Base-by-base conservation (phyloP, 2,888 invertebrate species). In the Balanococcus diminutus region DNA sequence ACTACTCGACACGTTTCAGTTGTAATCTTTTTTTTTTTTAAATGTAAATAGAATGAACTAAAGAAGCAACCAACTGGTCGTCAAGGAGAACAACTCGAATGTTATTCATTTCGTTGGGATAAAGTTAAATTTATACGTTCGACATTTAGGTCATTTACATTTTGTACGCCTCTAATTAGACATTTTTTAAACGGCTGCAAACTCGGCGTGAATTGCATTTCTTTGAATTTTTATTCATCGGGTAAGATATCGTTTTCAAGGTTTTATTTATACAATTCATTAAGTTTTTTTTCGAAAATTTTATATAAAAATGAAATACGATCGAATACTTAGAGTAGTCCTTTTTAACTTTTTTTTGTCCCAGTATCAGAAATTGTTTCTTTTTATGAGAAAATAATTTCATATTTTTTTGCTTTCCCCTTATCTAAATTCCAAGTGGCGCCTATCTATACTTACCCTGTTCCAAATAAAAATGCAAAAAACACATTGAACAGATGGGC, bases 111-210 rank as follows among this genome's bases (percentile, higher is more conserved):
- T 72, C n/a, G 72, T 72, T 72, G 72, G 31, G n/a, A 72, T 72
- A 72, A 56, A 72, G n/a, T 72, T 72, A 72, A 31, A 72, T 72
- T 72, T 72, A 36, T 36, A 79, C 75, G 31, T 19, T 32, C 36
- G 75, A 79, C 32, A 79, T 79, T 79, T 79, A 36, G 75, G 75
- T 79, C 75, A 79, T 79, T 79, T 79, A 79, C 75, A 79, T 79
- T 79, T 79, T 19, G 75, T 36, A 32, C 19, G 16, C 75, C 9
- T 79, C 28, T 79, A 79, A 79, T 79, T 79, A n/a, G 36, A 79
- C 36, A 79, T 79, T 32, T 79, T 36, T 79, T 79, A 16, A 36
- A 36, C 36, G 36, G 19, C 36, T 32, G 28, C 19, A 56, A 56
- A 11, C 56, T 56, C 56, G 56, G 56, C 22, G 56, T 56, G 56